Base-by-base conservation (phyloP, 2,888 invertebrate species). In the Podotricha telesiphe region DNA sequence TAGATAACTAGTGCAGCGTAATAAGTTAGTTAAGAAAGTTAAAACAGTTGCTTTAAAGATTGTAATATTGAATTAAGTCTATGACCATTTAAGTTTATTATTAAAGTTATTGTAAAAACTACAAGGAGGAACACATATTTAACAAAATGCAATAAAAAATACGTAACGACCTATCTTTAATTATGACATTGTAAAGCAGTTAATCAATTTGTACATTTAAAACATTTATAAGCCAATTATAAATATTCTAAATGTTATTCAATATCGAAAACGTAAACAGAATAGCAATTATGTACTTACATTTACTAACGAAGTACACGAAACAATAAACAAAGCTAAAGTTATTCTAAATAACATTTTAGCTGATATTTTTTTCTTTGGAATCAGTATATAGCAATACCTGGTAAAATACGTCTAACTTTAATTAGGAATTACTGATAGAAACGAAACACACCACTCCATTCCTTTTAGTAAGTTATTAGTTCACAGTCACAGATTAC, bases 321-420 rank as follows among this genome's bases (percentile, higher is more conserved):
- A 70, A 37, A 75, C 70, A 17, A 81, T 59, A 34, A 81, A 79
- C 22, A 59, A 22, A 65, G 78, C 67, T 34, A 85, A 11, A 42
- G 77, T 61, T 67, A 72, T 72, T 81, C 82, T 6, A 61, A 69
- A 77, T 74, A 76, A 17, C 84, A 84, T 84, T 69, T 76, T 45
- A 45, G 22, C 6, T 11, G 17, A n/a, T 22, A 22, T 20, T 15
- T n/a, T n/a, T n/a, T 22, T 58, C 8, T 42, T 20, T 22, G n/a
- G 4, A n/a, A 20, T 58, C 1, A 15, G 1, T n/a, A 22, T 45
- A 10, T 22, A n/a, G 5, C 22, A 11, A 45, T n/a, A 17, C 15
- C 15, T 28, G 1, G 11, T 45, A 28, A 19, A 55, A 11, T 59
- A 28, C 17, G 59, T 59, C 6, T 28, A 45, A 28, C n/a, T 28